These are phyloP conservation scores for Barbus barbus DNA, from an alignment of 2,113 vertebrate species.

Conservation along the genomic window DNA sequence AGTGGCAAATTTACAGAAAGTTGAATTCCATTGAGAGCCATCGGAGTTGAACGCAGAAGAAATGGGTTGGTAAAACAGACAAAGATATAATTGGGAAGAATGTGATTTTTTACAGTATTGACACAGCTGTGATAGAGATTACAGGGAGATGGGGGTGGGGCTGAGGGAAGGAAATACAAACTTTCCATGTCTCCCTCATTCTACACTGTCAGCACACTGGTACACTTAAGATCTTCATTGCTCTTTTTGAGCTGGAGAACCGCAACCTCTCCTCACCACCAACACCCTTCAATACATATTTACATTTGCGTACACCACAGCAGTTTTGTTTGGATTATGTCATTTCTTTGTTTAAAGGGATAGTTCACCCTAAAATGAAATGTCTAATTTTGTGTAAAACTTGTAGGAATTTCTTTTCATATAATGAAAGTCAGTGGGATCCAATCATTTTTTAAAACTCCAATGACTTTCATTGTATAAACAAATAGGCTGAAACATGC, in stretches of 20 bases:
- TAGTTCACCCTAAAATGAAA: too few species aligned
- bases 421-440: too few species aligned
- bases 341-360: not conserved
- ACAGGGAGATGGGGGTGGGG: not conserved
- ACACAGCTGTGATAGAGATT: conserved; percentile 52
- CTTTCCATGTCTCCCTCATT: conserved; percentile 53
- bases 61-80: conserved; percentile 23
- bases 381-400: too few species aligned
- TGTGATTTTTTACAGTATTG: conserved; percentile 30
- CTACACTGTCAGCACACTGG: conserved; percentile 49
- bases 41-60: conserved; percentile 8
- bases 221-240: not conserved
- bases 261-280: not conserved
- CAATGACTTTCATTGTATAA: too few species aligned
- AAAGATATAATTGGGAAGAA: conserved; percentile 33
- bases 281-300: not conserved
- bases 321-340: not conserved
- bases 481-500: too few species aligned
- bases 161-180: conserved; percentile 23
- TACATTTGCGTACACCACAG: not conserved
- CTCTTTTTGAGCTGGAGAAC: not conserved
- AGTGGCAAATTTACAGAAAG: conserved; percentile 24
- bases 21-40: not conserved
- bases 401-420: too few species aligned
- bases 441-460: too few species aligned